Percentiles rank a stretch among this genome's conserved stretches.
These are phyloP conservation scores for Byasa hedistus DNA, from an alignment of 2,888 invertebrate species.

Conservation along the genomic window DNA sequence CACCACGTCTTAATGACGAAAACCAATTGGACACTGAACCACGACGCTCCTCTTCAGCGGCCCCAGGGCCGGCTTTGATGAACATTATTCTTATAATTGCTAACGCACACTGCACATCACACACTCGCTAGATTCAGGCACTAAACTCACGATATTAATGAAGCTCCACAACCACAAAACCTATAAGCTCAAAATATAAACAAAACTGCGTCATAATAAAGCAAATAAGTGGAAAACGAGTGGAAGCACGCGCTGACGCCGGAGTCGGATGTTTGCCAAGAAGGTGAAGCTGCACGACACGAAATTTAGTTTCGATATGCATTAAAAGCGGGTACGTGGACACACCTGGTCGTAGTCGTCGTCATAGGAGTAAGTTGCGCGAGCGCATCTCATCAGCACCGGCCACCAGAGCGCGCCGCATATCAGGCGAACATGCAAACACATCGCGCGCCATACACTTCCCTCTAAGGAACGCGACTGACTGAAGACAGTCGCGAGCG, in stretches of 20 bases:
- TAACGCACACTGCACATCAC: slow-evolving; percentile 67
- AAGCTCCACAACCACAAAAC: slow-evolving; percentile 60
- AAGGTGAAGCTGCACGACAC: slow-evolving; percentile 65
- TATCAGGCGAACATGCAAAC: slow-evolving; percentile 75
- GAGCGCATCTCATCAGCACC: slow-evolving; percentile 69
- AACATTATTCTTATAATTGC: slow-evolving; percentile 71
- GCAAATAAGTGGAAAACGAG: slow-evolving; percentile 68
- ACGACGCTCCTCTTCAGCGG: slow-evolving; percentile 81
- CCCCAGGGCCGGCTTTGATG: slow-evolving; percentile 72
- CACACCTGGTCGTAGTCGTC: slow-evolving; percentile 78
- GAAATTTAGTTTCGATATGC: slow-evolving; percentile 50
- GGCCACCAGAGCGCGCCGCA: slow-evolving; percentile 78
- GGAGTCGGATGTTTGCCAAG: slow-evolving; percentile 57
- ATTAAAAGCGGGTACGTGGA: slow-evolving; percentile 61
- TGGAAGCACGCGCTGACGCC: slow-evolving; percentile 56
- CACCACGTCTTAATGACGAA: slow-evolving; percentile 85
- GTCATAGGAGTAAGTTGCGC: slow-evolving; percentile 66
- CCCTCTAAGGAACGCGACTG: slow-evolving; percentile 74
- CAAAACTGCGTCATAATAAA: slow-evolving; percentile 55
- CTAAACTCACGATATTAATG: slow-evolving; percentile 55
- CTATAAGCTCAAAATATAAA: slow-evolving; percentile 63
- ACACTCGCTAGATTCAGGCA: slow-evolving; percentile 49
- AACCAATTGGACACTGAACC: slow-evolving; percentile 90
- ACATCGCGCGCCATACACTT: slow-evolving; percentile 78
- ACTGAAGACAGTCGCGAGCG: slow-evolving; percentile 68